Base-by-base conservation (phyloP, 2,888 invertebrate genomes). In the Melitaea athalia region DNA sequence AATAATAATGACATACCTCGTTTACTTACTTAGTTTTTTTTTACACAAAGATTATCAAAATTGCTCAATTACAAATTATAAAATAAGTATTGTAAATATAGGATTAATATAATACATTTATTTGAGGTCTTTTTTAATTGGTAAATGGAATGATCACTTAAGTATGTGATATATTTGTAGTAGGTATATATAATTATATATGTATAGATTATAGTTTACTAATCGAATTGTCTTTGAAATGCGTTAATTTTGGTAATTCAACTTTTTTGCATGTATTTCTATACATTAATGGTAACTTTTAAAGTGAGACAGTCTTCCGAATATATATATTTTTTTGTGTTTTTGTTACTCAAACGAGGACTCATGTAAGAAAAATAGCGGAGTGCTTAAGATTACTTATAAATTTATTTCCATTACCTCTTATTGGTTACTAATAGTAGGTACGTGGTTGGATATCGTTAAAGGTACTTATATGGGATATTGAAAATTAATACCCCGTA, bases 81-180 rank as follows among this genome's bases (percentile, higher is more conserved):
- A 17, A 49, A 52, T 57, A 60, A 5, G 10, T 59, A 57, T 57
- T 57, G 61, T 64, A 64, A 63, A 70, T 70, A 67, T 69, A 67
- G 50, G 24, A 14, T 43, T 47, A 59, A 52, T 59, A 53, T 57
- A 47, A 24, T 65, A 43, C 59, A 11, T 50, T 67, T 17, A 57
- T 12, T 33, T n/a, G 6, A 53, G 53, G 67, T 52, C 60, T 70
- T 67, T 63, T 47, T 59, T 63, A 33, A 49, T 17, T 31, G 64
- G 47, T 64, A 15, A 33, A 53, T 33, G 55, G 60, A 47, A 62
- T 17, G 12, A 68, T 64, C 69, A 69, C 59, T 42, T 49, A 63
- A 53, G 47, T 43, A 70, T 64, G 64, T 70, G 67, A 70, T 70
- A 64, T 67, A 70, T 53, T 52, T 67, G 31, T 67, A 61, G 55